These are phyloP conservation scores for Argopecten irradians DNA, from an alignment of 1,140 invertebrate species.

Conservation along the genomic window DNA sequence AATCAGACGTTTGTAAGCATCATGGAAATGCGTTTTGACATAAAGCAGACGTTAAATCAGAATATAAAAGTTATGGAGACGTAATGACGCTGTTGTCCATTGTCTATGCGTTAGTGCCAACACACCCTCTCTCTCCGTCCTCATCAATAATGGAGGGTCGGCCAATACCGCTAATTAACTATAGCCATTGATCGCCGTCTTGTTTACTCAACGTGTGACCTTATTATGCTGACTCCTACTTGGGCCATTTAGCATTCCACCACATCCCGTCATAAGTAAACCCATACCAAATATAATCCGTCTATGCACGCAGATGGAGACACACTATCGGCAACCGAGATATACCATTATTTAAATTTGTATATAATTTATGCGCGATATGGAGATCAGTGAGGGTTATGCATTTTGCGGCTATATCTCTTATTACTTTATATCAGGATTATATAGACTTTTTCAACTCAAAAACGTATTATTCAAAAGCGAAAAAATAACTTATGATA, in stretches of 20 bases:
- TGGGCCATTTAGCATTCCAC: neutral
- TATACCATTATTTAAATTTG: neutral
- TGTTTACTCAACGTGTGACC: neutral
- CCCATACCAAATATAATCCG: neutral
- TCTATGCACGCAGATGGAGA: neutral
- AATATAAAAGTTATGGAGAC: neutral
- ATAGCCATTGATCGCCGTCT: neutral
- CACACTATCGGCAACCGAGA: neutral
- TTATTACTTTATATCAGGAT: neutral
- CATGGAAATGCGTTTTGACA: no score
- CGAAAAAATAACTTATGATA: no score
- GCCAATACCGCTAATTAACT: constrained; percentile 16
- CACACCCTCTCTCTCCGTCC: neutral
- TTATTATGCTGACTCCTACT: neutral
- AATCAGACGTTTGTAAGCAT: no score
- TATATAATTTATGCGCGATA: neutral
- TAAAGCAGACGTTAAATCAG: no score
- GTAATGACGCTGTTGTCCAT: neutral
- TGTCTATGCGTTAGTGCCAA: neutral
- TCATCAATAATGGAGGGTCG: neutral
- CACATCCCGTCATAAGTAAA: neutral
- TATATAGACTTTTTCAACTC: no score
- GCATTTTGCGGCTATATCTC: neutral
- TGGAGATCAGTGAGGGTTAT: neutral
- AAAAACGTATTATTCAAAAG: no score